Evolutionary conservation across 2,797 vertebrate genomes (phyloP), one percentile per base, ranked within the genome.

Genomic region (Danionella dracula): DNA sequence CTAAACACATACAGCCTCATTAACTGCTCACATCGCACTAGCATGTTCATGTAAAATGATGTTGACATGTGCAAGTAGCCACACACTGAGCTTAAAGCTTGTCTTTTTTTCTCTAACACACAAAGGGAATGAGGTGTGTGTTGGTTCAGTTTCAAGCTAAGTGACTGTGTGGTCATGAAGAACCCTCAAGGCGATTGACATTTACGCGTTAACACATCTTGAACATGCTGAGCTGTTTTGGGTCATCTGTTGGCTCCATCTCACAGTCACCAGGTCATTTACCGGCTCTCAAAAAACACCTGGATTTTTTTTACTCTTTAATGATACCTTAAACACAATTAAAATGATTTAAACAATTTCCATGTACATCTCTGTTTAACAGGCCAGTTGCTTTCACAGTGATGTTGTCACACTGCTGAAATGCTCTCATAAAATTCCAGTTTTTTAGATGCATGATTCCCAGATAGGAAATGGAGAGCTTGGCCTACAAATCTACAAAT

Each of bases 151-250:
- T 79, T 72, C 76, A 58, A 57, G 71, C 77, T 50, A 66, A 72
- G 70, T 81, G 83, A 85, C 70, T 4, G 81, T 85, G 68, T 31
- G 71, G 66, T 73, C 82, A 81, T 86, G 82, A 76, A 78, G 76
- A 73, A 73, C 75, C 80, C 72, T 83, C 73, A 82, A 81, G 78
- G 81, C 67, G 71, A 41, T 23, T 80, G 83, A 83, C 84, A 84
- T 86, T 87, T 83, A 85, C 79, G 78, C 69, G 46, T 72, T 75
- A 75, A 79, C 73, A 75, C 73, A 78, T 78, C 79, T 84, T 78
- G 79, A 79, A 81, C 78, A 70, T 54, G 57, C 41, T 67, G 70
- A 66, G 46, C 68, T 77, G 80, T 81, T 79, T 70, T 65, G 76
- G 80, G 80, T 82, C 82, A 82, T 84, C 76, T 79, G 71, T 34